Conservation (phyloP, 1,140 invertebrate genomes). For the Lepidostoma basale region DNA sequence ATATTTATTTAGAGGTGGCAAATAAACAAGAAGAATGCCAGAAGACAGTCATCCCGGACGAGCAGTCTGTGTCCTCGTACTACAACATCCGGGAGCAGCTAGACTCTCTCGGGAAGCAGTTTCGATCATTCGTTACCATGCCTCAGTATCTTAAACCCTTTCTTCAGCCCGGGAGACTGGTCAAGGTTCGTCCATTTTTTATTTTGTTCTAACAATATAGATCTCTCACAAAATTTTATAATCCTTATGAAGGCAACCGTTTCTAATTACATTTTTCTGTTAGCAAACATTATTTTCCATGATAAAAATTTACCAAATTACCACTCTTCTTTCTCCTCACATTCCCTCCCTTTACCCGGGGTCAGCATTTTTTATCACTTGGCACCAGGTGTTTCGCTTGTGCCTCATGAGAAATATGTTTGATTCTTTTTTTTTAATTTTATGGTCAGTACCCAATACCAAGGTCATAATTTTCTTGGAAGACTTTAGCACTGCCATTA, state of each 20-base stretch:
- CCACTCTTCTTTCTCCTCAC: too few species aligned
- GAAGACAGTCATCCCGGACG: slow-evolving; percentile 70
- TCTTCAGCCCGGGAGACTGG: slow-evolving; percentile 89
- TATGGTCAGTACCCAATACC: too few species aligned
- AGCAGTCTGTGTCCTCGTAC: slow-evolving; percentile 82
- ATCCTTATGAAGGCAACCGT: background rate
- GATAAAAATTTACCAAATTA: too few species aligned
- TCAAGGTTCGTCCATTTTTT: slow-evolving; percentile 74
- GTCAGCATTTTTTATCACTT: too few species aligned
- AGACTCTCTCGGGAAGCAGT: slow-evolving; percentile 73
- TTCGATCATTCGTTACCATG: slow-evolving; percentile 79
- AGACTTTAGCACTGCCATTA: too few species aligned
- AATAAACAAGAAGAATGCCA: slow-evolving; percentile 71
- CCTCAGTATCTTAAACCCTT: slow-evolving; percentile 92
- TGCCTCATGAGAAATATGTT: too few species aligned
- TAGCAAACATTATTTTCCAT: too few species aligned
- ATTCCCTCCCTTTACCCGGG: too few species aligned
- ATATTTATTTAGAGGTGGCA: slow-evolving; percentile 70
- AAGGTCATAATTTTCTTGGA: too few species aligned
- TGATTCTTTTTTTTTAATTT: too few species aligned
- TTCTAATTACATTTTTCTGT: background rate
- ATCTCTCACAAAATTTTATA: background rate
- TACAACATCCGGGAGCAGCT: slow-evolving; percentile 85
- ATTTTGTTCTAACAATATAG: background rate
- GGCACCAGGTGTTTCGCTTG: too few species aligned